Percentiles rank a stretch among this genome's conserved stretches.
These are phyloP conservation scores for Anoplopoma fimbria DNA, from an alignment of 2,113 vertebrate species.

Conservation along the genomic window DNA sequence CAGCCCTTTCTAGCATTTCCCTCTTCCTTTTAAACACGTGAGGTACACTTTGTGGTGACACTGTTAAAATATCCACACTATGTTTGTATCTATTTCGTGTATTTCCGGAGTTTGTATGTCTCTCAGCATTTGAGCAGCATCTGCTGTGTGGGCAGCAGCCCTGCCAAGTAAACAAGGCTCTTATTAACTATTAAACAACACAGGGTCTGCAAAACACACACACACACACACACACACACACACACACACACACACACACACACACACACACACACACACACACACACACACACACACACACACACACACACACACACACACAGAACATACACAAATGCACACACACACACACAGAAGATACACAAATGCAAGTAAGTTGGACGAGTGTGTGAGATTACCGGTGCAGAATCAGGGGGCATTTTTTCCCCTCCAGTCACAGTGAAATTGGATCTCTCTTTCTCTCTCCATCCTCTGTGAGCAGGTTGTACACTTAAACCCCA, in stretches of 20 bases:
- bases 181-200: constrained; percentile 79
- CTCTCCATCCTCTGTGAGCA: constrained; percentile 38
- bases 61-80: constrained; percentile 13
- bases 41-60: constrained; percentile 30
- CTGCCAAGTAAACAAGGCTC: constrained; percentile 75
- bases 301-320: constrained; percentile 34
- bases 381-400: constrained; percentile 47
- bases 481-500: constrained; percentile 55
- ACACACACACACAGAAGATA: constrained; percentile 31
- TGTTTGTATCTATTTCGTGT: constrained; percentile 46
- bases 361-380: constrained; percentile 50
- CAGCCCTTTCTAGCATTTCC: not conserved
- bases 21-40: not conserved
- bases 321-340: too few relatives aligned
- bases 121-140: constrained; percentile 62
- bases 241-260: constrained; percentile 31
- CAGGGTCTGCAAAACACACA: constrained; percentile 34
- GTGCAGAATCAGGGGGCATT: constrained; percentile 65
- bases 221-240: constrained; percentile 22
- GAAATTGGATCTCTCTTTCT: constrained; percentile 72
- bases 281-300: constrained; percentile 22
- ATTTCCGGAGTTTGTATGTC: constrained; percentile 50
- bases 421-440: constrained; percentile 65
- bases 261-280: constrained; percentile 19
- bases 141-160: constrained; percentile 69